phyloP scores from a whole-genome alignment of 1,140 invertebrate species.

The Aphelinus atriplicis region DNA sequence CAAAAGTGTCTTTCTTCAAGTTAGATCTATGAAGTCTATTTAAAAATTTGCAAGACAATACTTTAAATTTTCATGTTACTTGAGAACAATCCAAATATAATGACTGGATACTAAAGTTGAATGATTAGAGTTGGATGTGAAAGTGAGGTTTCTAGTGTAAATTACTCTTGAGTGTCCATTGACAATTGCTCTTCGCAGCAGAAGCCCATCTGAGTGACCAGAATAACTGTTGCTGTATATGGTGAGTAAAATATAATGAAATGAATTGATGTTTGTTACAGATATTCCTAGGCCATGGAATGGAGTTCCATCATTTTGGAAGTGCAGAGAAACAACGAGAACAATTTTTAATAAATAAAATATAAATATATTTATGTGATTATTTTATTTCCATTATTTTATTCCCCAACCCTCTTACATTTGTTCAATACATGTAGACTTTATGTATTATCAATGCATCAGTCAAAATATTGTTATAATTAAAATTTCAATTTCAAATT shows the following conservation, averaged over 20 bases:
- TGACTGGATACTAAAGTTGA: slow-evolving; percentile 28
- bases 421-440: no score
- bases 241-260: slow-evolving; percentile 27
- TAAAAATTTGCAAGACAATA: not conserved
- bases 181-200: not conserved
- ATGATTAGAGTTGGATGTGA: slow-evolving; percentile 18
- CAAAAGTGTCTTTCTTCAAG: slow-evolving; percentile 21
- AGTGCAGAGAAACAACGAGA: no score
- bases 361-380: no score
- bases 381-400: no score
- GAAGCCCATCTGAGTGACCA: no score
- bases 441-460: no score
- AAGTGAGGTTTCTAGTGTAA: slow-evolving; percentile 34
- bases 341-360: no score
- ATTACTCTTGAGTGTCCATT: slow-evolving; percentile 9
- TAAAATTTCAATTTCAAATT: no score
- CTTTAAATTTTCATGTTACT: not conserved
- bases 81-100: slow-evolving; percentile 22
- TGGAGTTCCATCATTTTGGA: no score
- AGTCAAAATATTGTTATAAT: no score
- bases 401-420: no score
- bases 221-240: not conserved
- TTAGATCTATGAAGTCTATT: not conserved
- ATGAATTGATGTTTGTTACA: not conserved
- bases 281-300: no score